A percentile compares a stretch with the other conserved stretches of the same genome.
These are phyloP conservation scores for Pachydiplax longipennis DNA, from an alignment of 2,888 invertebrate species.

Conservation along the genomic window DNA sequence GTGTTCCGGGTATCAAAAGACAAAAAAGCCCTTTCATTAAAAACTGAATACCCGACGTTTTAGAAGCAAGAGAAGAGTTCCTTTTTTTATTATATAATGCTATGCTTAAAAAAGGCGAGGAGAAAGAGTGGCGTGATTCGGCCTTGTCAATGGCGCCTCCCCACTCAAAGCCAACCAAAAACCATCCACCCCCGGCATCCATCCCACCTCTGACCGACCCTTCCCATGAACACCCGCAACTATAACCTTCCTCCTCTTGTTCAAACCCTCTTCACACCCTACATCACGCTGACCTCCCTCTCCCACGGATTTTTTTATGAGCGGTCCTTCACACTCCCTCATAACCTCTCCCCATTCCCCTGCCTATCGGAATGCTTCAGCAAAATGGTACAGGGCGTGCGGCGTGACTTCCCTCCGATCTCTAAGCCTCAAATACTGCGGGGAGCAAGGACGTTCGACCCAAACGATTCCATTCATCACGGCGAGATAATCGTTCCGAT, in stretches of 20 bases:
- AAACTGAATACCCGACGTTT: not conserved
- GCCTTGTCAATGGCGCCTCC: not conserved
- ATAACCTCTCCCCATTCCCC: not conserved
- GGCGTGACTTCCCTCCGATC: constrained; percentile 14
- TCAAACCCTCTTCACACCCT: constrained; percentile 1
- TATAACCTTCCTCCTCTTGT: not conserved
- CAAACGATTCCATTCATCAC: constrained; percentile 13
- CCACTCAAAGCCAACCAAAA: not conserved
- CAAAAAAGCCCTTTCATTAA: not conserved
- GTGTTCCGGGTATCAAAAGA: not conserved
- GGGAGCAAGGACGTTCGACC: not conserved
- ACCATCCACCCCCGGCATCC: not conserved
- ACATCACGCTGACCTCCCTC: not conserved
- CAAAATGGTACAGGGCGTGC: not conserved
- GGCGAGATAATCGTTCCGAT: constrained; percentile 19
- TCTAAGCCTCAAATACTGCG: constrained; percentile 4
- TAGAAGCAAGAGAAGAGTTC: not conserved
- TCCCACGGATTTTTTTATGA: not conserved
- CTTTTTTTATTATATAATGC: not conserved
- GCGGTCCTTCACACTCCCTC: not conserved
- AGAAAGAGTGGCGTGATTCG: not conserved
- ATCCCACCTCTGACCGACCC: not conserved
- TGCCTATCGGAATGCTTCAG: not conserved
- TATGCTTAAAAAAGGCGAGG: not conserved
- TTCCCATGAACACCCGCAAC: not conserved